Evolutionary conservation across 2,888 invertebrate genomes (phyloP).

Genomic region (Caradrina clavipalpis): DNA sequence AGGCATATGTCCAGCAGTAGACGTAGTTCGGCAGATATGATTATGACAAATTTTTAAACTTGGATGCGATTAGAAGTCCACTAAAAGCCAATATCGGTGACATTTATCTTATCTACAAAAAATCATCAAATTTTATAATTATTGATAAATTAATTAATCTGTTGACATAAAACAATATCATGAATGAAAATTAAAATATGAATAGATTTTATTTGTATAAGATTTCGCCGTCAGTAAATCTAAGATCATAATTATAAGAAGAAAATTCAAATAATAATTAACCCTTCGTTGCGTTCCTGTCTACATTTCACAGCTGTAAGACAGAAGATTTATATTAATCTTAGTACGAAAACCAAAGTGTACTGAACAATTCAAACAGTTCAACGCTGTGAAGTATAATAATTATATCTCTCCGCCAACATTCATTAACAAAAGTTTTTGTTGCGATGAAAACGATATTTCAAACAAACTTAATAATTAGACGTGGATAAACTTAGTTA

Average conservation of each 20-base stretch:
- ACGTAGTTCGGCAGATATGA: no score
- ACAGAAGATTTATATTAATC: slow-evolving; percentile 55
- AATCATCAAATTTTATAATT: no score
- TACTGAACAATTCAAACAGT: slow-evolving; percentile 51
- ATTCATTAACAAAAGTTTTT: slow-evolving; percentile 66
- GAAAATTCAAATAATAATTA: slow-evolving; percentile 30
- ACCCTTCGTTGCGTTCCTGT: slow-evolving; percentile 12
- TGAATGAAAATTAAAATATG: no score
- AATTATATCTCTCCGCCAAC: slow-evolving; percentile 60
- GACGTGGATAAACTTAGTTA: slow-evolving; percentile 56
- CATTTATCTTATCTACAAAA: no score
- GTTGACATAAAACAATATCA: no score
- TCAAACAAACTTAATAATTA: slow-evolving; percentile 67
- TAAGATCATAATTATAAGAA: background rate
- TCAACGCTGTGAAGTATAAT: slow-evolving; percentile 55
- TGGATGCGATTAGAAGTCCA: no score
- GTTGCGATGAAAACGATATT: slow-evolving; percentile 65
- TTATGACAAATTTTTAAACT: no score
- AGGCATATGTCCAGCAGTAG: no score
- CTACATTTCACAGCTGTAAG: slow-evolving; percentile 34
- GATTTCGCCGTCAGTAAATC: background rate
- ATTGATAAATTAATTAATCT: no score
- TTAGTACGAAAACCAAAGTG: slow-evolving; percentile 51
- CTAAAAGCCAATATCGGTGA: no score
- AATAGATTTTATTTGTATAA: no score